A percentile compares a stretch with the other conserved stretches of the same genome.
Conservation (phyloP, 1,140 invertebrate genomes). For the Drosophila leontia region DNA sequence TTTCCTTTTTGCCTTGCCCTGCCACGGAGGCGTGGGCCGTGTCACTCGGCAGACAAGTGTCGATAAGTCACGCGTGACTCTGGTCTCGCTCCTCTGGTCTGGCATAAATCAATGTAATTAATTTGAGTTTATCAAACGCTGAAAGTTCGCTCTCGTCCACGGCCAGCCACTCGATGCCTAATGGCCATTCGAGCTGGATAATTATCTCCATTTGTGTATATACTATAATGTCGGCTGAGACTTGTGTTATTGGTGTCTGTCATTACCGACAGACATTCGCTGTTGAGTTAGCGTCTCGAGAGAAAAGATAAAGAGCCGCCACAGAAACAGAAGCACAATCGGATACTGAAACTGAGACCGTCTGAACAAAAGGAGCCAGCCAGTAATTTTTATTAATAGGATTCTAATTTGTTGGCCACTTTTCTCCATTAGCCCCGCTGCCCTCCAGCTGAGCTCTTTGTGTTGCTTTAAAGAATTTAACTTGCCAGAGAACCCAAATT, state of each 20-base stretch:
- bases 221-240: conserved; percentile 17
- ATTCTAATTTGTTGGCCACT: conserved; percentile 64
- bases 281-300: conserved; percentile 22
- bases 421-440: conserved; percentile 26
- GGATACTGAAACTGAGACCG: neutral
- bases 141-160: conserved; percentile 11
- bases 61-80: conserved; percentile 70
- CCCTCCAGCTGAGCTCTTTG: neutral
- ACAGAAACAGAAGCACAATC: conserved; percentile 5
- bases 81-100: conserved; percentile 31
- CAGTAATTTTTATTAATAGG: conserved; percentile 72
- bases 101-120: conserved; percentile 82
- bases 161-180: conserved; percentile 33
- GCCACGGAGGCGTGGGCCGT: conserved; percentile 39
- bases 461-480: conserved; percentile 18
- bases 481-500: conserved; percentile 6
- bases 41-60: conserved; percentile 54
- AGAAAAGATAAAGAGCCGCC: conserved; percentile 8
- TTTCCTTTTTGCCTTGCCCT: neutral
- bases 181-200: conserved; percentile 71
- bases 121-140: conserved; percentile 74
- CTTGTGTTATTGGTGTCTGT: conserved; percentile 42
- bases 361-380: conserved; percentile 11
- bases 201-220: conserved; percentile 69
- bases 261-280: conserved; percentile 66